Conservation (phyloP, 2,888 invertebrate genomes). For the Graphium colonna region DNA sequence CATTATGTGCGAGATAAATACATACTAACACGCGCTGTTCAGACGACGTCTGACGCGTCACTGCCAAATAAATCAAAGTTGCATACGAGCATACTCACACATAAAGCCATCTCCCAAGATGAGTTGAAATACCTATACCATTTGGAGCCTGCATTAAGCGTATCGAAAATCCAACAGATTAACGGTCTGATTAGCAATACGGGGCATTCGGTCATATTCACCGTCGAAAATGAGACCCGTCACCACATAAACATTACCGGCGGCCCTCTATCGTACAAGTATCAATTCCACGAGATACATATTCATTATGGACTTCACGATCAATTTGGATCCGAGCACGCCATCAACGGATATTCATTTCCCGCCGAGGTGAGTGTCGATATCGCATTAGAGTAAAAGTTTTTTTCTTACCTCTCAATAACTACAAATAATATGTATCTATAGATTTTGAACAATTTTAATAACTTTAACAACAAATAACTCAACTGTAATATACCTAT, state of each 20-base stretch:
- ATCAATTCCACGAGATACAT: slow-evolving; percentile 96
- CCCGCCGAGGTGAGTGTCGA: slow-evolving; percentile 93
- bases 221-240: slow-evolving; percentile 90
- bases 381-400: slow-evolving; percentile 9
- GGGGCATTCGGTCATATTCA: slow-evolving; percentile 96
- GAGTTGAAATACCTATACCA: too few relatives aligned
- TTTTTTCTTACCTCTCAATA: neutral
- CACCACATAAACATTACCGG: slow-evolving; percentile 96
- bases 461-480: too few relatives aligned
- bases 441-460: too few relatives aligned
- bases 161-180: slow-evolving; percentile 81
- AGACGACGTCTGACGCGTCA: too few relatives aligned
- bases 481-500: too few relatives aligned
- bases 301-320: slow-evolving; percentile 96
- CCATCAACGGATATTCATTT: slow-evolving; percentile 96
- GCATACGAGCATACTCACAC: too few relatives aligned
- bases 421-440: too few relatives aligned
- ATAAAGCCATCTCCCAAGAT: too few relatives aligned
- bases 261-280: slow-evolving; percentile 96
- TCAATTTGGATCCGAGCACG: slow-evolving; percentile 97
- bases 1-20: too few relatives aligned
- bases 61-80: too few relatives aligned
- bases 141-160: neutral
- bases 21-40: too few relatives aligned
- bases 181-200: slow-evolving; percentile 95